Evolutionary conservation across 2,888 invertebrate genomes (phyloP).

Genomic region (Ganaspis brasiliensis): DNA sequence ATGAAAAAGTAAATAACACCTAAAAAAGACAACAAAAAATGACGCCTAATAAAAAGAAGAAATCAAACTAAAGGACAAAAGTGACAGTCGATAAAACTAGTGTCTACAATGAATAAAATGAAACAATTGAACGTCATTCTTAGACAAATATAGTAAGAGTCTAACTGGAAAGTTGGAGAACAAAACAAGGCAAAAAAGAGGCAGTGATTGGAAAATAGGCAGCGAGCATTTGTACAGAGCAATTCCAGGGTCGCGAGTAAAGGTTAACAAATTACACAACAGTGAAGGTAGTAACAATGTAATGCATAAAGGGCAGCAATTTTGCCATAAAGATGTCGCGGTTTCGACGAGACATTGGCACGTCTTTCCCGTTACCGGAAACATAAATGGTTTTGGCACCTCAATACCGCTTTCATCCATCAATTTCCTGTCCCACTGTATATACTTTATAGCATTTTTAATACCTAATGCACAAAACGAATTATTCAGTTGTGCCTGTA

Average conservation of each 20-base stretch:
- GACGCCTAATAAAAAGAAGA: background rate
- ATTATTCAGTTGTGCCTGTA: constrained; percentile 2
- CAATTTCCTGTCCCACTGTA: constrained; percentile 58
- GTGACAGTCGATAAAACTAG: too few species aligned
- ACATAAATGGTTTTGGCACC: constrained; percentile 30
- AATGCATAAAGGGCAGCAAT: constrained; percentile 35
- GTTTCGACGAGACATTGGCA: constrained; percentile 35
- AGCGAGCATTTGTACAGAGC: background rate
- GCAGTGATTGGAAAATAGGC: constrained; percentile 26
- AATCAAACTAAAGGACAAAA: too few species aligned
- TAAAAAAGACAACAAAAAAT: too few species aligned
- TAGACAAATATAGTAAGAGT: constrained; percentile 47
- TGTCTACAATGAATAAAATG: background rate
- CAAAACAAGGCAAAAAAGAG: constrained; percentile 4
- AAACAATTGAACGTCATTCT: constrained; percentile 42
- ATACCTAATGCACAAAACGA: background rate
- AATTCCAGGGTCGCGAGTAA: constrained; percentile 26
- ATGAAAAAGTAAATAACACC: too few species aligned
- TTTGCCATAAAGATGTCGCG: constrained; percentile 41
- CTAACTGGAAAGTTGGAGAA: constrained; percentile 40
- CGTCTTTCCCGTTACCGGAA: constrained; percentile 37
- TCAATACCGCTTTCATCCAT: constrained; percentile 27
- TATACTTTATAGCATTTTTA: constrained; percentile 17
- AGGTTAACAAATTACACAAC: constrained; percentile 40
- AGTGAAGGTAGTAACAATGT: constrained; percentile 27